phyloP scores from a whole-genome alignment of 2,113 vertebrate species.

The Petrocephalus microphthalmus region DNA sequence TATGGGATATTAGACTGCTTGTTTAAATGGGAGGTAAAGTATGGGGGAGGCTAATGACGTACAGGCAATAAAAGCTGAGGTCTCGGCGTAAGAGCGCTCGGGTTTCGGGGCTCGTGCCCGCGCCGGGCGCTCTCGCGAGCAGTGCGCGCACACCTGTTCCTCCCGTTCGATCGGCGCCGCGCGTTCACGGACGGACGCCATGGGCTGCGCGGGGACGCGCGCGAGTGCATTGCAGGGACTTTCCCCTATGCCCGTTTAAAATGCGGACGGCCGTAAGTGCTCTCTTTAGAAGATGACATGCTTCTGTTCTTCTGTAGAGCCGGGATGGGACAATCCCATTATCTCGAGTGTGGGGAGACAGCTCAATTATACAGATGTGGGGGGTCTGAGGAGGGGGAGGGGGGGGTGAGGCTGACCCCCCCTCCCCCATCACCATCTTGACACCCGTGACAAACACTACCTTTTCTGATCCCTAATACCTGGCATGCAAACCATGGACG shows the following conservation, averaged over 20 bases:
- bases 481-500: background rate
- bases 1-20: background rate
- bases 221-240: background rate
- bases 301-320: background rate
- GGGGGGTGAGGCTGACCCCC: background rate
- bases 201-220: background rate
- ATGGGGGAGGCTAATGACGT: background rate
- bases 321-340: background rate
- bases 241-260: background rate
- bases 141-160: background rate
- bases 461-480: background rate
- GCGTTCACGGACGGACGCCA: background rate
- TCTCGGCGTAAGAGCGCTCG: background rate
- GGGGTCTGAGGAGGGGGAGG: background rate
- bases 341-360: background rate
- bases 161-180: background rate
- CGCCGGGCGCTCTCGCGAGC: too few relatives aligned
- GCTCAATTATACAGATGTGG: background rate
- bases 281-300: background rate
- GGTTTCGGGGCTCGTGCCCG: background rate
- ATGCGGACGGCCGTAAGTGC: background rate
- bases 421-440: background rate
- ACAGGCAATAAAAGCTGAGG: background rate
- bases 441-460: background rate
- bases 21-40: background rate